phyloP scores from a whole-genome alignment of 2,888 invertebrate species.

The Heterodera filipjevi region DNA sequence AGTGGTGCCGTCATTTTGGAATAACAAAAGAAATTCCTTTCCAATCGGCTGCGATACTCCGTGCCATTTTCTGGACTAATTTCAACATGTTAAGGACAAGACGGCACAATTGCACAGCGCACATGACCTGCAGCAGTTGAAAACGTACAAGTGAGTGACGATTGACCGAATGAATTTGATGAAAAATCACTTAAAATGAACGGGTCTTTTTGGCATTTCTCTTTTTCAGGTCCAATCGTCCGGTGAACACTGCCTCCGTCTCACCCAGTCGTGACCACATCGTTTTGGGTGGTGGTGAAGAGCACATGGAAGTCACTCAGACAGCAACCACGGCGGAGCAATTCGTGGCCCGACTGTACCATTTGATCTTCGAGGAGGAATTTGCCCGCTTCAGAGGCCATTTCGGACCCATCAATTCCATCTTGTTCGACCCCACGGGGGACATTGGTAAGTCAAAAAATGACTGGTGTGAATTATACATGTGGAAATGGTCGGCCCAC shows the following conservation, averaged over 20 bases:
- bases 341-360: conserved; percentile 93
- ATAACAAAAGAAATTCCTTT: no score
- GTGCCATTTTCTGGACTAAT: no score
- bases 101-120: conserved; percentile 85
- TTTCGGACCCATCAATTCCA: conserved; percentile 98
- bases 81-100: conserved; percentile 74
- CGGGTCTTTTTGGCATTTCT: conserved; percentile 5
- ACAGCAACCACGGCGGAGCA: conserved; percentile 91
- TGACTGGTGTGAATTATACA: no score
- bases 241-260: conserved; percentile 95
- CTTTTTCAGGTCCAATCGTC: conserved; percentile 76
- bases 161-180: background rate
- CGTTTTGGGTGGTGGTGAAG: conserved; percentile 95
- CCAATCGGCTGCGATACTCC: no score
- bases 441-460: conserved; percentile 72
- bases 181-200: no score
- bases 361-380: conserved; percentile 92
- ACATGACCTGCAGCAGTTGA: conserved; percentile 81
- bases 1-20: no score
- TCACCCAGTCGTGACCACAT: conserved; percentile 93
- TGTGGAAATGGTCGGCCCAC: no score
- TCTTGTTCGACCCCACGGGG: conserved; percentile 96
- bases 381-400: conserved; percentile 92
- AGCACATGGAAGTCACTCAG: conserved; percentile 92
- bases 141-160: conserved; percentile 81